Conservation (phyloP, 2,888 invertebrate species). For the Drosophila greeni region DNA sequence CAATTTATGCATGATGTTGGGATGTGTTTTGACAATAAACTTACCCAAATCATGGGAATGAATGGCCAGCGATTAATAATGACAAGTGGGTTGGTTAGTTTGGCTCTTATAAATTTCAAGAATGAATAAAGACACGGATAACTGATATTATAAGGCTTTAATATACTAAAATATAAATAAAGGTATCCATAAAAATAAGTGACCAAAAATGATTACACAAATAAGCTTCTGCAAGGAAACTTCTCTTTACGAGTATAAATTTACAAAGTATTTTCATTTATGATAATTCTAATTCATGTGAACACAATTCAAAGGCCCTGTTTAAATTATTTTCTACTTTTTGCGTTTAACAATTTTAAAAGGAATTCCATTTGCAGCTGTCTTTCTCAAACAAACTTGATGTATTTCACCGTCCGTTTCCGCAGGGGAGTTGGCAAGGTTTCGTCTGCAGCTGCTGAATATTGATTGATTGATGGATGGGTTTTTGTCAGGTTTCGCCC, state of each 20-base stretch:
- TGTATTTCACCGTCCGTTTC: constrained; percentile 20
- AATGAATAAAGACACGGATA: no score
- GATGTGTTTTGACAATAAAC: constrained; percentile 5
- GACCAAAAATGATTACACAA: not conserved
- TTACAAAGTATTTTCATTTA: not conserved
- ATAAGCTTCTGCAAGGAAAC: not conserved
- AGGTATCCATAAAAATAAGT: not conserved
- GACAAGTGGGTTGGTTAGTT: not conserved
- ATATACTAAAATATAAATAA: not conserved
- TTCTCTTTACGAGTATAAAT: not conserved
- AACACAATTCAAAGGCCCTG: not conserved
- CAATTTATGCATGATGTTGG: not conserved
- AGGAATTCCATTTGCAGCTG: constrained; percentile 2
- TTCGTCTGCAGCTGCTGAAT: constrained; percentile 17
- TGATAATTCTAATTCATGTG: not conserved
- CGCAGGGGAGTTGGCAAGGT: constrained; percentile 28
- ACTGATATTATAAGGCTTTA: not conserved
- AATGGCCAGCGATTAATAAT: not conserved
- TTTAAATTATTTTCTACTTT: constrained; percentile 1
- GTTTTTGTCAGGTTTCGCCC: constrained; percentile 6
- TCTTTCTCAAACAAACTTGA: constrained; percentile 24
- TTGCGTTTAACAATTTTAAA: not conserved
- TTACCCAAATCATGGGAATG: not conserved
- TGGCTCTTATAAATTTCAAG: no score
- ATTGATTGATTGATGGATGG: constrained; percentile 36